Percentiles rank a stretch among this genome's conserved stretches.
Conservation (phyloP, 2,888 invertebrate genomes). For the Peribatodes rhomboidaria region DNA sequence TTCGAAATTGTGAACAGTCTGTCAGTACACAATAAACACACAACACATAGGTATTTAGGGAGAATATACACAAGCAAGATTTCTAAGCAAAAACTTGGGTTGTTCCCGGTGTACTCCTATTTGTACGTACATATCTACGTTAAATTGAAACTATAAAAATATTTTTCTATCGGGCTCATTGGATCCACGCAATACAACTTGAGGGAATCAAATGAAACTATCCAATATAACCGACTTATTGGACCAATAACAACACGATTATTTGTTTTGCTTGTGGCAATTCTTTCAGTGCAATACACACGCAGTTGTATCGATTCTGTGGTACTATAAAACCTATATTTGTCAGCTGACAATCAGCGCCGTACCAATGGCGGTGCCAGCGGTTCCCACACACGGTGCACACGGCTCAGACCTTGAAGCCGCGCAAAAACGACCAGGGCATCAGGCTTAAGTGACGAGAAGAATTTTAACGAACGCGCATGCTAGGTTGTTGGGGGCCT, state of each 20-base stretch:
- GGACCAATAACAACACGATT: constrained; percentile 1
- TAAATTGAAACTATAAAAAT: constrained; percentile 28
- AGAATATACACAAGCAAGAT: constrained; percentile 32
- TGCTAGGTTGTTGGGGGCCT: no score
- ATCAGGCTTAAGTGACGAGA: no score
- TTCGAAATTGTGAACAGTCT: constrained; percentile 40
- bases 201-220: not conserved
- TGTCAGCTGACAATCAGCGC: no score
- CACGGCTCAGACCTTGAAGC: no score
- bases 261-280: constrained; percentile 9
- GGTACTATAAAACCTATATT: no score
- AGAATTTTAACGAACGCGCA: no score
- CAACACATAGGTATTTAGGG: constrained; percentile 6
- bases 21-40: constrained; percentile 33
- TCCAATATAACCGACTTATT: not conserved
- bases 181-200: constrained; percentile 1
- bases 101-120: constrained; percentile 16
- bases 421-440: no score
- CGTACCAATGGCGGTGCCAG: no score
- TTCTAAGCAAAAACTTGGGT: constrained; percentile 20
- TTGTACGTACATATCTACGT: constrained; percentile 13
- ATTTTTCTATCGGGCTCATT: constrained; percentile 2
- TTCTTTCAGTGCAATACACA: constrained; percentile 1
- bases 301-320: not conserved
- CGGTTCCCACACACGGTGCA: no score